phyloP scores from a whole-genome alignment of 2,888 invertebrate genomes.

The Cataglyphis livida region DNA sequence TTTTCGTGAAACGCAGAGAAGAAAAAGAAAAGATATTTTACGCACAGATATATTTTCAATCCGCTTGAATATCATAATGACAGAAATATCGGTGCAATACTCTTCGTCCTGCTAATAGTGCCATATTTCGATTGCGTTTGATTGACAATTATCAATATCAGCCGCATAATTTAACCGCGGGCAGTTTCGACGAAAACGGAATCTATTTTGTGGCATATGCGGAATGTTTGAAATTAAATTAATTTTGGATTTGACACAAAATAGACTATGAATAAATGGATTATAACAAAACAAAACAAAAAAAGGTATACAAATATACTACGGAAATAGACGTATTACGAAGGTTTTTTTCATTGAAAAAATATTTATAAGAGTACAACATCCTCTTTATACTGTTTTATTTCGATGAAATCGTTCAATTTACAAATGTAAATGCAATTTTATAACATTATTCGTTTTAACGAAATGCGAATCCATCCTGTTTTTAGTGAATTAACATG shows the following conservation, averaged over 20 bases:
- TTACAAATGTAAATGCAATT: not conserved
- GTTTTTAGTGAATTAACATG: constrained; percentile 18
- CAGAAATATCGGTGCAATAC: not conserved
- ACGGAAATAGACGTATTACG: not conserved
- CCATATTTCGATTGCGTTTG: constrained; percentile 29
- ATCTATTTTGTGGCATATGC: constrained; percentile 18
- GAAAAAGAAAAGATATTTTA: not conserved
- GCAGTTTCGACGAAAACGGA: not conserved
- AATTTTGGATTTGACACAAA: constrained; percentile 18
- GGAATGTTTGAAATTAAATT: constrained; percentile 22
- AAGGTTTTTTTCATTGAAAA: not conserved
- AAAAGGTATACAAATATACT: not conserved
- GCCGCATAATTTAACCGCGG: constrained; percentile 30
- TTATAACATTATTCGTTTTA: not conserved
- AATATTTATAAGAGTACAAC: not conserved
- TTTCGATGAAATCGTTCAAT: not conserved
- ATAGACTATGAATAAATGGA: not conserved
- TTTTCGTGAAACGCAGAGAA: not conserved
- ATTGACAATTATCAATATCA: constrained; percentile 53
- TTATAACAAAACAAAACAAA: not conserved
- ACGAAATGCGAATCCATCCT: not conserved
- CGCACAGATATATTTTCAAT: not conserved
- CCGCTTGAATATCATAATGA: not conserved
- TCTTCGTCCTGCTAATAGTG: constrained; percentile 1
- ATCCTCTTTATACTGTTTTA: not conserved